A percentile compares a stretch with the other conserved stretches of the same genome.
Conservation (phyloP, 2,113 vertebrate genomes). For the Gymnocephalus cernua region DNA sequence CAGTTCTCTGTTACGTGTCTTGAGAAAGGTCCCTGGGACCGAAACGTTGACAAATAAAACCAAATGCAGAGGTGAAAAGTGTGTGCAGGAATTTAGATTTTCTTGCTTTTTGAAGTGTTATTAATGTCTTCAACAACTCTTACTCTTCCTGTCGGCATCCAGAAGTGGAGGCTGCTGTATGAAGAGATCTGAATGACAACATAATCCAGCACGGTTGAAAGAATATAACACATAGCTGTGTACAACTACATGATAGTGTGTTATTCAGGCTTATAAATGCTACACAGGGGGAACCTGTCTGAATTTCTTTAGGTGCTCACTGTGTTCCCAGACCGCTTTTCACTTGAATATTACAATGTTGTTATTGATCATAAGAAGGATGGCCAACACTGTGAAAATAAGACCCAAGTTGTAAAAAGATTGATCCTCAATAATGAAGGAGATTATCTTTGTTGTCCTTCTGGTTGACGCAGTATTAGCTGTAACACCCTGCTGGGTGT, state of each 20-base stretch:
- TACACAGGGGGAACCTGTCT: neutral
- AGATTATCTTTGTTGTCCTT: constrained; percentile 2
- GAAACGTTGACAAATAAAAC: no score
- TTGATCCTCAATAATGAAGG: neutral
- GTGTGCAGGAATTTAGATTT: no score
- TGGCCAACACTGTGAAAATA: neutral
- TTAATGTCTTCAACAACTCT: no score
- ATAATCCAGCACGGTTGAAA: neutral
- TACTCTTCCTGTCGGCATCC: neutral
- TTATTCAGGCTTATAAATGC: neutral
- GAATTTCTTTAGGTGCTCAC: neutral
- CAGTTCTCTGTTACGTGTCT: no score
- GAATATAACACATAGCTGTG: neutral
- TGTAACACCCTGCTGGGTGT: constrained; percentile 21
- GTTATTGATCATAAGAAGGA: neutral
- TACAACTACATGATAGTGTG: neutral
- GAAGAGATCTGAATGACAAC: neutral
- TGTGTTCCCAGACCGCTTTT: neutral
- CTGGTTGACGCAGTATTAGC: constrained; percentile 11
- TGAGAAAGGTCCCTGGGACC: no score
- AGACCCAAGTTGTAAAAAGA: constrained; percentile 22
- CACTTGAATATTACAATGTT: neutral
- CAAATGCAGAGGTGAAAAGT: no score
- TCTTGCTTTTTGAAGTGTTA: no score
- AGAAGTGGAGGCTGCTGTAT: neutral